Base-by-base conservation (phyloP, 2,113 vertebrate species). In the Monarcha castaneiventris region DNA sequence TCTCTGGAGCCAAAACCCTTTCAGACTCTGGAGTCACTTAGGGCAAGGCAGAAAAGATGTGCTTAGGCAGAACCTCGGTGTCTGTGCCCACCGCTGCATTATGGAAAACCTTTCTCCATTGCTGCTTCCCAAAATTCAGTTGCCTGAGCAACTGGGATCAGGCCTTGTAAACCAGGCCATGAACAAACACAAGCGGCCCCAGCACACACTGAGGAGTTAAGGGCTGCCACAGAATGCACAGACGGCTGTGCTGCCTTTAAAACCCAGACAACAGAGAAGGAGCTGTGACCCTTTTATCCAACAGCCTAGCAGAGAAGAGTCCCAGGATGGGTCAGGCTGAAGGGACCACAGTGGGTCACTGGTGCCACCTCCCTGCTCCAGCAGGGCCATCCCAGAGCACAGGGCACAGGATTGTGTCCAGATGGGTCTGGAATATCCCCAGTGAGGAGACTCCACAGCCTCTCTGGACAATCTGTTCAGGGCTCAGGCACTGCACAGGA, bases 341-440 rank as follows among this genome's bases (percentile, higher is more conserved):
- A 54, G 33, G 27, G 29, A 12, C 12, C 55, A 16, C 15, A 26
- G 21, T 22, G 37, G 22, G 17, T 11, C 27, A 59, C 0, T 30
- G 13, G 54, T 33, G 11, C 37, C 14, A 39, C 3, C 56, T 54
- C 48, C 1, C 0, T 63, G 39, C 12, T 78, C 39, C 29, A 62
- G 22, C 39, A 46, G 2, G 8, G 46, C 27, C 37, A 61, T 6
- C 18, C 39, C 63, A 77, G 13, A 37, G 44, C 16, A 51, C 71
- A 55, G 7, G 14, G n/a, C 33, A 39, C 59, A 77, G 55, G n/a
- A 25, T 11, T 39, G 39, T 39, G 29, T 46, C 74, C 39, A 39
- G 27, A 44, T 0, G 0, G 8, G 0, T 62, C 48, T 71, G 39
- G 18, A 78, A 54, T 62, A 46, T n/a, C 7, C n/a, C 13, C 39